phyloP scores from a whole-genome alignment of 2,888 invertebrate genomes.

The Cheilosia urbana region DNA sequence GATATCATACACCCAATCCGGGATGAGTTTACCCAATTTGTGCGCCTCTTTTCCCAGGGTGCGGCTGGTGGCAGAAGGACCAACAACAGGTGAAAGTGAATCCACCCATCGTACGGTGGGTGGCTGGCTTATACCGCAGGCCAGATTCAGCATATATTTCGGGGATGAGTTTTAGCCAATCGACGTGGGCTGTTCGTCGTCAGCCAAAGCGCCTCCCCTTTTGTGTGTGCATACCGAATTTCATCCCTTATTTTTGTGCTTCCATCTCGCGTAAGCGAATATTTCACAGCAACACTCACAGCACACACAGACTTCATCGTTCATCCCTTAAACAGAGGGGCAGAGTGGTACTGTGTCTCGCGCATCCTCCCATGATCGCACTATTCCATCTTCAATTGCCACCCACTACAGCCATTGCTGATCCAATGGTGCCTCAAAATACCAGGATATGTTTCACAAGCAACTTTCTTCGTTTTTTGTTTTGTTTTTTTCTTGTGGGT shows the following conservation, averaged over 20 bases:
- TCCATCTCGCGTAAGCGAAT: conserved; percentile 34
- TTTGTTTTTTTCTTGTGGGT: neutral
- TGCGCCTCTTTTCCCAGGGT: conserved; percentile 13
- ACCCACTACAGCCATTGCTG: conserved; percentile 19
- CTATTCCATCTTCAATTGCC: conserved; percentile 11
- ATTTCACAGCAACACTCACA: neutral
- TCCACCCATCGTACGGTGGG: conserved; percentile 55
- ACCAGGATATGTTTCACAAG: conserved; percentile 67
- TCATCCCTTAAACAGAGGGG: conserved; percentile 43
- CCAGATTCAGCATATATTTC: conserved; percentile 6
- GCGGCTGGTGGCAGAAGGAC: conserved; percentile 39
- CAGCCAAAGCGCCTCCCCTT: conserved; percentile 65
- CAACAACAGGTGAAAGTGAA: conserved; percentile 75
- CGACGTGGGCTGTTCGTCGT: conserved; percentile 36
- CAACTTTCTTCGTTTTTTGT: conserved; percentile 3
- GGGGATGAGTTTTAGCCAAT: conserved; percentile 70
- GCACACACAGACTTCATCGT: conserved; percentile 27
- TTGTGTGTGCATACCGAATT: conserved; percentile 47
- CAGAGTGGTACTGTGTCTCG: conserved; percentile 44
- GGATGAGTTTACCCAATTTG: conserved; percentile 64
- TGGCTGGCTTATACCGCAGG: conserved; percentile 36
- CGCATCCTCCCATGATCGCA: conserved; percentile 60
- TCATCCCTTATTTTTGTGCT: conserved; percentile 70
- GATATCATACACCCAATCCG: conserved; percentile 72
- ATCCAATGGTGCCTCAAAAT: conserved; percentile 48